A percentile compares a stretch with the other conserved stretches of the same genome.
Conservation (phyloP, 64 coral and sea anemone species). For the Pocillopora damicornis region DNA sequence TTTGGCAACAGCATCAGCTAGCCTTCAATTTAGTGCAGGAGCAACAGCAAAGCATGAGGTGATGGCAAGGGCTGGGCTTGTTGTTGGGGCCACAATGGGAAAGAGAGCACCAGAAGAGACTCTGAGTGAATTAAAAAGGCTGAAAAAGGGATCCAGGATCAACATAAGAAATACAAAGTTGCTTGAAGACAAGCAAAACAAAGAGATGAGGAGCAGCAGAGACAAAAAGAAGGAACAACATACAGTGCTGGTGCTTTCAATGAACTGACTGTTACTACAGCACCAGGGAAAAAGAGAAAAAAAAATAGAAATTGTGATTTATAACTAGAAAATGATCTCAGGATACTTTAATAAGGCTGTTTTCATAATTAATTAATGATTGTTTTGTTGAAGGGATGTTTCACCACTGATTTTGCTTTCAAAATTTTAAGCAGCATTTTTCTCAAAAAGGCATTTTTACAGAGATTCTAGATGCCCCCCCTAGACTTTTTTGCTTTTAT, state of each 20-base stretch:
- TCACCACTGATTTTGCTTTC: not conserved
- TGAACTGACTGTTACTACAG: constrained; percentile 17
- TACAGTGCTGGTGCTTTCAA: constrained; percentile 36
- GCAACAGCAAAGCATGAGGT: too few relatives aligned
- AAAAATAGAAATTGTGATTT: not conserved
- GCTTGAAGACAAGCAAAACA: not conserved
- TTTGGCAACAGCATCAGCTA: too few relatives aligned
- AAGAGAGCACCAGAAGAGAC: too few relatives aligned
- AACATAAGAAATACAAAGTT: too few relatives aligned
- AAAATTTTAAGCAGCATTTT: not conserved
- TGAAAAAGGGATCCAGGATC: too few relatives aligned
- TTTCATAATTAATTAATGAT: not conserved
- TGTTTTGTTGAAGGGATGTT: not conserved
- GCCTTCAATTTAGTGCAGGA: too few relatives aligned
- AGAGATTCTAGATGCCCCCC: not conserved
- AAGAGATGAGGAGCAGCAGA: constrained; percentile 30
- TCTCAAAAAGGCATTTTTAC: not conserved
- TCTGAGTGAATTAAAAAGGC: too few relatives aligned
- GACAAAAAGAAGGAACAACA: constrained; percentile 21
- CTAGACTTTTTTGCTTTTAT: not conserved
- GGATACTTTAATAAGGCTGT: constrained; percentile 1
- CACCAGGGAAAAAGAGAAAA: constrained; percentile 3
- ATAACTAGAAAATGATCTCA: not conserved
- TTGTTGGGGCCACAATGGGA: too few relatives aligned
- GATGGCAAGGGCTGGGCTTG: too few relatives aligned